These are phyloP conservation scores for Thymelicus acteon DNA, from an alignment of 2,888 invertebrate genomes.

Conservation along the genomic window DNA sequence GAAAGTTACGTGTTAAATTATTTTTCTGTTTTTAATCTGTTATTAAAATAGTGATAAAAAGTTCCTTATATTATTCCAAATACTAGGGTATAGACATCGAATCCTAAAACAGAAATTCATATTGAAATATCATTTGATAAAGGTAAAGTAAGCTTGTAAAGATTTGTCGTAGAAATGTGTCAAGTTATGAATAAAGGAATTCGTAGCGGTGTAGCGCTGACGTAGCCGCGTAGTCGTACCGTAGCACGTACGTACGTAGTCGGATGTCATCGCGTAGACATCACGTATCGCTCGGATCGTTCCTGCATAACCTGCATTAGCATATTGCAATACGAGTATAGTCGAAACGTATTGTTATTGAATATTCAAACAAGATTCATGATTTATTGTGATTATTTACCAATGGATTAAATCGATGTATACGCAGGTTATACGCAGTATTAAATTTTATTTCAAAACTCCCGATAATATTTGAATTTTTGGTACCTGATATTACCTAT, in stretches of 20 bases:
- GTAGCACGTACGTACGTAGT: slow-evolving; percentile 43
- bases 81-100: background rate
- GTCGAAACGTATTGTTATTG: slow-evolving; percentile 16
- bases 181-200: slow-evolving; percentile 39
- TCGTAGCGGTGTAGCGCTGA: slow-evolving; percentile 47
- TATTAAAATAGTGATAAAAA: no score
- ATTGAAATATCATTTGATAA: slow-evolving; percentile 15
- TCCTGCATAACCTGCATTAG: slow-evolving; percentile 30
- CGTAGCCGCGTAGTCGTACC: slow-evolving; percentile 49
- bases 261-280: slow-evolving; percentile 43
- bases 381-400: background rate
- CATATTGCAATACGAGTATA: slow-evolving; percentile 21
- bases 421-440: no score
- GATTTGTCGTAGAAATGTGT: slow-evolving; percentile 27
- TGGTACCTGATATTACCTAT: background rate
- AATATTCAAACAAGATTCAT: slow-evolving; percentile 10
- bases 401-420: background rate
- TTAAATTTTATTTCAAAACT: no score
- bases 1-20: no score
- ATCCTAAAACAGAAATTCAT: background rate
- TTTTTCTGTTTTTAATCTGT: no score
- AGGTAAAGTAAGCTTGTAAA: slow-evolving; percentile 18
- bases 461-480: background rate
- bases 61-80: no score
- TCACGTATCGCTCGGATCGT: slow-evolving; percentile 37